A percentile compares a stretch with the other conserved stretches of the same genome.
Evolutionary conservation across 30 jellyfish, hydroid and myxozoan species (phyloP).

Genomic region (Chrysaora quinquecirrha): DNA sequence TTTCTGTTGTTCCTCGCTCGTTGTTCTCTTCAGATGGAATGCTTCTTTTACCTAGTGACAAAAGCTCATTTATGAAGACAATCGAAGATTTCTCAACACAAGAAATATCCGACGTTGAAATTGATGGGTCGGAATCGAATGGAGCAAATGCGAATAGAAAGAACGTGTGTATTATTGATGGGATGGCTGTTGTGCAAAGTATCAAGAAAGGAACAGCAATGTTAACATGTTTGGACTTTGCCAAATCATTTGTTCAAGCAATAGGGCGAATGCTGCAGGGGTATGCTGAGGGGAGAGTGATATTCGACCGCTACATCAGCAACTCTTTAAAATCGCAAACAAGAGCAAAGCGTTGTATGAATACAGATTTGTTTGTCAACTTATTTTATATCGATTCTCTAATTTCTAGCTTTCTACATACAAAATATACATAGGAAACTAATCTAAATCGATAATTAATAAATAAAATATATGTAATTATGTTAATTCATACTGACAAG

Average conservation of each 20-base stretch:
- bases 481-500: no score
- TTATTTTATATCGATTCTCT: no score
- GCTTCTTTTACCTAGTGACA: slow-evolving; percentile 13
- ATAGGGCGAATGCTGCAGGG: not conserved
- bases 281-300: slow-evolving; percentile 12
- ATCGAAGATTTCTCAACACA: no score
- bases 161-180: slow-evolving; percentile 13
- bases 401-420: no score
- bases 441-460: no score
- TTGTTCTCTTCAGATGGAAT: slow-evolving; percentile 46
- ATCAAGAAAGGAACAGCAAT: slow-evolving; percentile 14
- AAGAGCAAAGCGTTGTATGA: slow-evolving; percentile 33
- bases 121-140: not conserved
- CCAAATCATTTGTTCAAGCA: slow-evolving; percentile 15
- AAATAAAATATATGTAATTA: no score
- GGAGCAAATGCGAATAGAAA: slow-evolving; percentile 4
- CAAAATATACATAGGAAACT: no score
- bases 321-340: slow-evolving; percentile 32
- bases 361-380: no score
- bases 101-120: slow-evolving; percentile 21
- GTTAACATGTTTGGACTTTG: slow-evolving; percentile 28
- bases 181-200: slow-evolving; percentile 15
- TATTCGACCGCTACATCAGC: slow-evolving; percentile 16
- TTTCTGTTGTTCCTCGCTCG: slow-evolving; percentile 23
- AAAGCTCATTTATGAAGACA: slow-evolving; percentile 13